phyloP scores from a whole-genome alignment of 2,797 vertebrate species.

The Borostomias antarcticus region DNA sequence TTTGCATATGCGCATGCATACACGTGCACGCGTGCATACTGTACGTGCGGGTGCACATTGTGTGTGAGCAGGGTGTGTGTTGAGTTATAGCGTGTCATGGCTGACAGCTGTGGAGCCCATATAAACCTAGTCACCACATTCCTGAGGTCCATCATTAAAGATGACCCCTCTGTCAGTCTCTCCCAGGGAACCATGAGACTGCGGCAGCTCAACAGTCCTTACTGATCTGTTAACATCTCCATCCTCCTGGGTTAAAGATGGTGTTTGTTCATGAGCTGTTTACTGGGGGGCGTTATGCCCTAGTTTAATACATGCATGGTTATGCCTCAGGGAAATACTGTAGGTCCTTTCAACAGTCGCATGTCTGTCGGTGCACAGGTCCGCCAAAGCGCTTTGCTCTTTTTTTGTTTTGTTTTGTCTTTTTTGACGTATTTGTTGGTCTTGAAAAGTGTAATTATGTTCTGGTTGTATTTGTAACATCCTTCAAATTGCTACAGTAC shows the following conservation, averaged over 20 bases:
- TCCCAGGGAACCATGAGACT: background rate
- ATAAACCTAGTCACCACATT: conserved; percentile 70
- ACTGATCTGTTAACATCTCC: conserved; percentile 43
- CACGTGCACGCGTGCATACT: no score
- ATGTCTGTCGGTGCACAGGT: conserved; percentile 21
- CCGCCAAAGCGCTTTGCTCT: no score
- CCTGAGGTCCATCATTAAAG: conserved; percentile 62
- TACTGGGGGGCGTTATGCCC: no score
- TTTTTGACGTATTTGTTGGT: no score
- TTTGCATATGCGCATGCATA: no score
- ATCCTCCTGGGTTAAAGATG: conserved; percentile 22
- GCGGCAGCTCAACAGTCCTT: conserved; percentile 51
- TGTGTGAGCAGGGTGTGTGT: conserved; percentile 13
- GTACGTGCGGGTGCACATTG: background rate
- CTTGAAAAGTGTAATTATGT: no score
- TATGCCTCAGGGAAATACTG: no score
- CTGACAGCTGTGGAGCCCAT: conserved; percentile 73
- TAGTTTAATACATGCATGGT: conserved; percentile 30
- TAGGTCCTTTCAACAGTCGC: conserved; percentile 5
- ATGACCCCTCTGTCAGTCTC: conserved; percentile 44
- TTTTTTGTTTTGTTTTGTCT: no score
- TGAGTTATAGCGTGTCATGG: conserved; percentile 67
- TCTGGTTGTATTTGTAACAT: no score
- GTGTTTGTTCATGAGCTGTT: conserved; percentile 37
- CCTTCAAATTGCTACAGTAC: no score